phyloP scores from a whole-genome alignment of 1,140 invertebrate genomes.

The Anagrus nilaparvatae region DNA sequence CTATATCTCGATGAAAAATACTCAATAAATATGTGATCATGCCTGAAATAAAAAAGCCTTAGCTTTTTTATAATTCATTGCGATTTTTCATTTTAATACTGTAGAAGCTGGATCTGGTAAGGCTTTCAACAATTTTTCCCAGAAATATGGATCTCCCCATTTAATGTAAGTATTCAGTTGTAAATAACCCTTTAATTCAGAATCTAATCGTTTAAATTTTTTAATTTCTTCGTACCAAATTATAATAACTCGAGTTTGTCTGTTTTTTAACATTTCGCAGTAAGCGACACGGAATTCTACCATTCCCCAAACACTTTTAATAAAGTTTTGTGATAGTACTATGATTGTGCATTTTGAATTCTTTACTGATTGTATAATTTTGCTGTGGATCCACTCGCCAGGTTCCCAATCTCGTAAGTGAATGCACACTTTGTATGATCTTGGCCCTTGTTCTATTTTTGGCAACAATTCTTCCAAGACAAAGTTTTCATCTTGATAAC shows the following conservation, averaged over 20 bases:
- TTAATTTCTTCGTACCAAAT: constrained; percentile 67
- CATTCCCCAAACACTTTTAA: constrained; percentile 76
- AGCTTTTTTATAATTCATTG: too few relatives aligned
- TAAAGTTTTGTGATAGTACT: constrained; percentile 68
- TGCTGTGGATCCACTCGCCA: constrained; percentile 63
- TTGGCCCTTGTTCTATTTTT: constrained; percentile 49
- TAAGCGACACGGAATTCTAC: constrained; percentile 78
- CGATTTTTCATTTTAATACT: too few relatives aligned
- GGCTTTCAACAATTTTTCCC: constrained; percentile 71
- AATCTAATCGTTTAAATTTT: constrained; percentile 52
- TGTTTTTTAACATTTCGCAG: constrained; percentile 60
- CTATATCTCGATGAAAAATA: too few relatives aligned
- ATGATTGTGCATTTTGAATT: constrained; percentile 72
- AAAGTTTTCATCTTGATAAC: constrained; percentile 68
- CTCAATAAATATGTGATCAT: too few relatives aligned
- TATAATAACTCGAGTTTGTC: constrained; percentile 61
- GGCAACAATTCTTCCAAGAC: constrained; percentile 57
- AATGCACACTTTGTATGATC: constrained; percentile 58
- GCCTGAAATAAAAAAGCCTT: too few relatives aligned
- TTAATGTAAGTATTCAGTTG: constrained; percentile 81
- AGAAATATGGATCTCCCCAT: constrained; percentile 75
- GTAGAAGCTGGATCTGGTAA: too few relatives aligned
- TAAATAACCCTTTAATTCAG: constrained; percentile 66
- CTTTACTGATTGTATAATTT: constrained; percentile 65
- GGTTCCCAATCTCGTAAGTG: constrained; percentile 72